A percentile compares a stretch with the other conserved stretches of the same genome.
These are phyloP conservation scores for Percina caprodes DNA, from an alignment of 2,113 vertebrate species.

Conservation along the genomic window DNA sequence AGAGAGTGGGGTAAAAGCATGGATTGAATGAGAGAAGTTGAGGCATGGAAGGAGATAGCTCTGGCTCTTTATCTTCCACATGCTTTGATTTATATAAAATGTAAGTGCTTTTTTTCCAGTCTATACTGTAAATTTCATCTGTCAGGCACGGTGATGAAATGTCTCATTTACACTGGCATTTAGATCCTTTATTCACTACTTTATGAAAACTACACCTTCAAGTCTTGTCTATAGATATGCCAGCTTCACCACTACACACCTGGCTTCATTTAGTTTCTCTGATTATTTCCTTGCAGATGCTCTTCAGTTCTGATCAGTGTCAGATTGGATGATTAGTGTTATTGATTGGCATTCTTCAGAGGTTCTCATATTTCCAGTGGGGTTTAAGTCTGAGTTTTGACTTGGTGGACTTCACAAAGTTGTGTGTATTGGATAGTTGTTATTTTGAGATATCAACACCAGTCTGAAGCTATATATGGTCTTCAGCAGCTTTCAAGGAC, in stretches of 20 bases:
- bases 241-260: neutral
- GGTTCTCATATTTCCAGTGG: neutral
- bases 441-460: neutral
- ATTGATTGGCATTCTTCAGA: neutral
- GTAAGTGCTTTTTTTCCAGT: neutral
- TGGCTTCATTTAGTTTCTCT: neutral
- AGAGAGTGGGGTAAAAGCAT: neutral
- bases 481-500: neutral
- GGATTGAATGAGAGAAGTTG: neutral
- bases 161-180: neutral
- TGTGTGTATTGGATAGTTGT: neutral
- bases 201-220: neutral
- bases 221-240: neutral
- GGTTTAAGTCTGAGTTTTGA: neutral
- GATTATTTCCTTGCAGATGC: neutral
- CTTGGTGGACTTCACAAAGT: neutral
- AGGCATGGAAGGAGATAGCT: neutral
- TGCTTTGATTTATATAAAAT: conserved; percentile 9
- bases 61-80: neutral
- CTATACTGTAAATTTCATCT: conserved; percentile 1
- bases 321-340: neutral
- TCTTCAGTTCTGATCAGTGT: neutral
- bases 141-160: neutral
- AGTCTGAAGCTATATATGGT: neutral
- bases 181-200: neutral